Conservation (phyloP, 2,113 vertebrate genomes). For the Corythaeola cristata region DNA sequence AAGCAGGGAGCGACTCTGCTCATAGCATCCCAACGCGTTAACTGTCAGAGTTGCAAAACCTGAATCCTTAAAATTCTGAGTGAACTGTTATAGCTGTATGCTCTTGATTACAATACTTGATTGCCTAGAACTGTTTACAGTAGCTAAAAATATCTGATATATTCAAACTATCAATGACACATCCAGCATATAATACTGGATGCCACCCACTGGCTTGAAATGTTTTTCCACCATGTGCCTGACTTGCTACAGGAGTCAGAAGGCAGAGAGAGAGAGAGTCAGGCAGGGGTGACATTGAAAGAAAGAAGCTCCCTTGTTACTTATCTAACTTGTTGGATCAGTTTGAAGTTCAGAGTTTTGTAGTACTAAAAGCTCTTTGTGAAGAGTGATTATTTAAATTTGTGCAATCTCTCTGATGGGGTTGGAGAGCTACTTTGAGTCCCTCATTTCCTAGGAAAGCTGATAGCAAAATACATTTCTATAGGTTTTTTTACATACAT, state of each 20-base stretch:
- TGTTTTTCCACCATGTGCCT: background rate
- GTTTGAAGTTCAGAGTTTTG: background rate
- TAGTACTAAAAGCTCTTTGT: background rate
- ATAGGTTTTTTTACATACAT: background rate
- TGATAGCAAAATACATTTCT: background rate
- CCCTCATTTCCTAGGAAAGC: background rate
- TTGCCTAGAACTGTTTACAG: conserved; percentile 23
- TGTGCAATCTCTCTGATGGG: background rate
- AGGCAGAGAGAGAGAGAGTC: background rate
- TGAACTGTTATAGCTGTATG: background rate
- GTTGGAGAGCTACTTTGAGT: background rate
- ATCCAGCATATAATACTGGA: background rate
- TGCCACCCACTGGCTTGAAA: conserved; percentile 24
- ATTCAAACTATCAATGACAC: background rate
- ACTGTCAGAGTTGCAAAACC: background rate
- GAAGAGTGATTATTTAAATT: background rate
- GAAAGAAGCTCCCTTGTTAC: background rate
- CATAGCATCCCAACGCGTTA: background rate
- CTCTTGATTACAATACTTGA: conserved; percentile 30
- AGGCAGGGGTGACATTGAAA: background rate
- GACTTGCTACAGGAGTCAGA: background rate
- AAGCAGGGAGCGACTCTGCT: background rate
- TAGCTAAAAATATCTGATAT: conserved; percentile 47
- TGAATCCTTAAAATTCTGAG: background rate
- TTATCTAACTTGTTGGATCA: background rate